phyloP scores from a whole-genome alignment of 2,888 invertebrate species.

The Drosophila lutescens region DNA sequence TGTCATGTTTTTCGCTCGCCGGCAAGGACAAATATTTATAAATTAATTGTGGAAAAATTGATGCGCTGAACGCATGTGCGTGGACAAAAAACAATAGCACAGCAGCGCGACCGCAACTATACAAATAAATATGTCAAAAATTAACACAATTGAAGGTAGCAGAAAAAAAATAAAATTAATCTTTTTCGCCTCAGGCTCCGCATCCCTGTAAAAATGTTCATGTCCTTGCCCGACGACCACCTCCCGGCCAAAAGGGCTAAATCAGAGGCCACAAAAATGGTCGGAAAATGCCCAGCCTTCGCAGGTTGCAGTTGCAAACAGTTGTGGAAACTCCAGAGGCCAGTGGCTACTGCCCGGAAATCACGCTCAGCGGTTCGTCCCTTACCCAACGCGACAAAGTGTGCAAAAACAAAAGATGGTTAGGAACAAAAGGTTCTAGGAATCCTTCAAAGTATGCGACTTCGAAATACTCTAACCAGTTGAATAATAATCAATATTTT shows the following conservation, averaged over 20 bases:
- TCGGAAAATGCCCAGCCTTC: slow-evolving; percentile 4
- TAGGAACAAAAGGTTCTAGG: slow-evolving; percentile 6
- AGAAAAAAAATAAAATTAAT: slow-evolving; percentile 38
- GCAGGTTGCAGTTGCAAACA: slow-evolving; percentile 27
- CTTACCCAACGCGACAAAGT: slow-evolving; percentile 52
- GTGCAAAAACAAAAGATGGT: slow-evolving; percentile 42
- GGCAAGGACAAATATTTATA: slow-evolving; percentile 50
- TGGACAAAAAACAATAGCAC: slow-evolving; percentile 31
- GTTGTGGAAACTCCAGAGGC: slow-evolving; percentile 25
- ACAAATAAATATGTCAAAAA: slow-evolving; percentile 66
- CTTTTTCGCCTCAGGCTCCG: neutral
- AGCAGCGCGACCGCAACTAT: slow-evolving; percentile 39
- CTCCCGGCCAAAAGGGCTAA: slow-evolving; percentile 36
- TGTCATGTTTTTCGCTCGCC: slow-evolving; percentile 52
- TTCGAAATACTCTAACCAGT: slow-evolving; percentile 3
- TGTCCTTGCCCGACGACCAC: slow-evolving; percentile 29
- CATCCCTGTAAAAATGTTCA: slow-evolving; percentile 1
- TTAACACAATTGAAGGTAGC: slow-evolving; percentile 57
- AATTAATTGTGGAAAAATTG: slow-evolving; percentile 61
- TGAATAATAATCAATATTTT: no score
- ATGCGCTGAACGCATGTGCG: slow-evolving; percentile 26
- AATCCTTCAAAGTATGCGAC: neutral
- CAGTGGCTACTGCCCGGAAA: slow-evolving; percentile 62
- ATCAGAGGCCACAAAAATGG: slow-evolving; percentile 21
- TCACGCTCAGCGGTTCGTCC: slow-evolving; percentile 60